phyloP scores from a whole-genome alignment of 2,888 invertebrate species.

The Nycteola revayana region DNA sequence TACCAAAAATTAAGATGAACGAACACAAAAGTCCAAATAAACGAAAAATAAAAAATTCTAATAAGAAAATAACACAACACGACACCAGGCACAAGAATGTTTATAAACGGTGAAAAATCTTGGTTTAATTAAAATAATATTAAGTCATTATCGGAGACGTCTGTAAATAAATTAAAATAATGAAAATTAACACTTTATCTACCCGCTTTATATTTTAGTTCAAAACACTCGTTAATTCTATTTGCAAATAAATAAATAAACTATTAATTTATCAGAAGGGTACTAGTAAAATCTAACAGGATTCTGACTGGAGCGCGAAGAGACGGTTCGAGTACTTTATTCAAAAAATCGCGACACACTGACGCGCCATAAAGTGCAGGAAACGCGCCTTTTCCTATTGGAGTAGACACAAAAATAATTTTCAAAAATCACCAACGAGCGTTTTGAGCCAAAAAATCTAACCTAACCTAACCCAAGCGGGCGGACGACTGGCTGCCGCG shows the following conservation, averaged over 20 bases:
- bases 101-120: conserved; percentile 55
- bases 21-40: conserved; percentile 67
- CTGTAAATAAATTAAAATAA: conserved; percentile 54
- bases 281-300: conserved; percentile 55
- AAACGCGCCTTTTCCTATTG: conserved; percentile 64
- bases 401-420: conserved; percentile 65
- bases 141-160: conserved; percentile 57
- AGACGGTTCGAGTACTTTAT: conserved; percentile 60
- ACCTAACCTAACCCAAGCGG: conserved; percentile 82
- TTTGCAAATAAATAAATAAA: conserved; percentile 28
- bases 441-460: conserved; percentile 82
- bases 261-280: conserved; percentile 37
- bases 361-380: conserved; percentile 60
- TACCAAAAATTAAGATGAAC: conserved; percentile 62
- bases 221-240: conserved; percentile 59
- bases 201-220: conserved; percentile 42
- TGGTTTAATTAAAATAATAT: conserved; percentile 48
- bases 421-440: conserved; percentile 75
- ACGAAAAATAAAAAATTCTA: conserved; percentile 42
- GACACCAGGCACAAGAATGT: conserved; percentile 73
- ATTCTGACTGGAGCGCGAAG: conserved; percentile 52
- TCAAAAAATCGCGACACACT: conserved; percentile 71
- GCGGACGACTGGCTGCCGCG: conserved; percentile 81
- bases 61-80: conserved; percentile 71
- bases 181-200: conserved; percentile 50